These are phyloP conservation scores for Neolamprologus longior DNA, from an alignment of 2,113 vertebrate species.

Conservation along the genomic window DNA sequence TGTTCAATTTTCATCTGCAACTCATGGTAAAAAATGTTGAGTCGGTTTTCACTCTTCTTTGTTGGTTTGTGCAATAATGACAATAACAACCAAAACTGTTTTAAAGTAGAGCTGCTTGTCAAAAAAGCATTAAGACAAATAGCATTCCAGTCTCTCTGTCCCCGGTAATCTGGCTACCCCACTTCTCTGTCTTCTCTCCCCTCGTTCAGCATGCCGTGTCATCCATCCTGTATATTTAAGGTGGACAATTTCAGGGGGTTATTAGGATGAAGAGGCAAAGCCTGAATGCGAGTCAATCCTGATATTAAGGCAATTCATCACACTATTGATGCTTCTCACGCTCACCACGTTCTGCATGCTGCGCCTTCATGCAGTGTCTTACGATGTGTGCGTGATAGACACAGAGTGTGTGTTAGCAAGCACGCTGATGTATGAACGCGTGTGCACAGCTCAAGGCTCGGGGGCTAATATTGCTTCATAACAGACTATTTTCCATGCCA, in stretches of 20 bases:
- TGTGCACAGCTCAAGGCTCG: not conserved
- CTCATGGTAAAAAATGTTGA: not conserved
- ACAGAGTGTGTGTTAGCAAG: not conserved
- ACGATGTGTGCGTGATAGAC: not conserved
- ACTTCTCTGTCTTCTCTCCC: not conserved
- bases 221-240: slow-evolving; percentile 15
- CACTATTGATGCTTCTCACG: slow-evolving; percentile 2
- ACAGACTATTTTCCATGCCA: slow-evolving; percentile 37
- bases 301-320: slow-evolving; percentile 52
- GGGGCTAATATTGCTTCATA: slow-evolving; percentile 32
- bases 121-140: not conserved
- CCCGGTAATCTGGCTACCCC: not conserved
- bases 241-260: slow-evolving; percentile 3
- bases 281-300: slow-evolving; percentile 27
- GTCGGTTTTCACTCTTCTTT: not conserved
- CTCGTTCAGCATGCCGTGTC: not conserved
- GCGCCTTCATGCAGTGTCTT: not conserved
- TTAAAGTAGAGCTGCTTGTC: not conserved
- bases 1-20: not conserved
- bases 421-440: not conserved
- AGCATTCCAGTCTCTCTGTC: accelerated
- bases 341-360: not conserved
- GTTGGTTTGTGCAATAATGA: not conserved
- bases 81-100: not conserved
- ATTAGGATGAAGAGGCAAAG: slow-evolving; percentile 15